Evolutionary conservation across 2,113 vertebrate genomes (phyloP), one percentile per base, ranked within the genome.

Genomic region (Semnornis frantzii): DNA sequence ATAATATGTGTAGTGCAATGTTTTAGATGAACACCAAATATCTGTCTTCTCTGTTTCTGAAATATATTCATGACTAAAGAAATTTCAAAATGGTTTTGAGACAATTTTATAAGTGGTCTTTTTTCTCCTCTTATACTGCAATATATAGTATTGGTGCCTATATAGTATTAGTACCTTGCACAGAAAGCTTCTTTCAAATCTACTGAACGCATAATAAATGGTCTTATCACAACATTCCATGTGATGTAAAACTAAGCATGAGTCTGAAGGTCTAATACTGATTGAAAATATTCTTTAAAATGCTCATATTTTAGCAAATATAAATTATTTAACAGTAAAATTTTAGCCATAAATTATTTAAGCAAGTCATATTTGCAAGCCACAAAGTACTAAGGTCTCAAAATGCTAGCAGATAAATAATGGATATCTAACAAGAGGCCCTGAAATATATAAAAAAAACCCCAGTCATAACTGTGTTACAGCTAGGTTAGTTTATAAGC

Each of bases 371-470:
- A 90, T 57, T 77, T 92, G 39, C 25, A 74, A 83, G 80, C 62
- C 71, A 83, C 70, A 84, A 91, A 88, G 65, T 44, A 90, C 15
- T 31, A 65, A 72, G 25, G 58, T 84, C 76, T 95, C 65, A 83
- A 85, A 96, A 93, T 60, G 30, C 82, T 78, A 90, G 82, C 25
- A 94, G 82, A 93, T 93, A 93, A 96, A 96, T 96, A 93, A 96
- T 90, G 62, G 93, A 95, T 96, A 81, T 27, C 85, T 81, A 85
- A 64, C 42, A 81, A 93, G 65, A 83, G 73, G 54, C 66, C 70
- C 70, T n/a, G 34, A 30, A 81, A 83, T 78, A 80, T 79, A 15
- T 0, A 19, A 17, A 81, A 79, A 15, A 0, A 14, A 12, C 14
- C 12, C 8, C 19, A 88, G 68, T 18, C 68, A 94, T 42, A 87